Percentiles rank a stretch among this genome's conserved stretches.
These are phyloP conservation scores for Rhagoletis pomonella DNA, from an alignment of 1,140 invertebrate genomes.

Conservation along the genomic window DNA sequence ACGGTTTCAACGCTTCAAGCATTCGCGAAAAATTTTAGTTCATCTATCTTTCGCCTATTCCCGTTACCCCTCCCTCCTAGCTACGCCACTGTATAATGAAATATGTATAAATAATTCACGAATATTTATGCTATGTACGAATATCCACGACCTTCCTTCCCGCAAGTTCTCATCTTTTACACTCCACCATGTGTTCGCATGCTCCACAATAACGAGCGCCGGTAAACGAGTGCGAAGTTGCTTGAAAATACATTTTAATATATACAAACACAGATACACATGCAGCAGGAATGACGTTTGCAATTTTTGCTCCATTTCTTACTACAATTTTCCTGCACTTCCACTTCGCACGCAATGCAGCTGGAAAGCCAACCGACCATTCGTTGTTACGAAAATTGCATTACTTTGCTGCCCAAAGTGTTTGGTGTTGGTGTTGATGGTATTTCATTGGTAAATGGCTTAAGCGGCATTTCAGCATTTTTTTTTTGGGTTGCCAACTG, in stretches of 20 bases:
- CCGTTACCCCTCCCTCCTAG: too few relatives aligned
- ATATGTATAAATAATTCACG: not conserved
- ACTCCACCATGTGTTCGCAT: not conserved
- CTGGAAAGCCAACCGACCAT: not conserved
- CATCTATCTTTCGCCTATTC: too few relatives aligned
- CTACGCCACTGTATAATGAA: too few relatives aligned
- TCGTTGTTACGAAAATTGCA: not conserved
- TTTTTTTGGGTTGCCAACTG: conserved; percentile 5
- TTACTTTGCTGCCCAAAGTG: not conserved
- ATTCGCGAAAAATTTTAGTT: too few relatives aligned
- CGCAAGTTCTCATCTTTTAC: not conserved
- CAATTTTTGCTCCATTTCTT: not conserved
- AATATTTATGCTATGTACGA: not conserved
- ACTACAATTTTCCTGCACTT: not conserved
- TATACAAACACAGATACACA: not conserved
- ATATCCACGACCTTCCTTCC: not conserved
- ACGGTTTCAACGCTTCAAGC: too few relatives aligned
- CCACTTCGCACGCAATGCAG: not conserved
- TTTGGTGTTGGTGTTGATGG: too few relatives aligned
- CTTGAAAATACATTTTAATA: not conserved
- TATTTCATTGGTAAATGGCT: conserved; percentile 32
- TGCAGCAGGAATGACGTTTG: not conserved
- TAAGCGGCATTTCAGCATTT: not conserved
- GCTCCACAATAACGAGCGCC: not conserved
- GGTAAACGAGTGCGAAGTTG: not conserved